Evolutionary conservation across 2,113 vertebrate genomes (phyloP), one percentile per base, ranked within the genome.

Genomic region (Cettia cetti): DNA sequence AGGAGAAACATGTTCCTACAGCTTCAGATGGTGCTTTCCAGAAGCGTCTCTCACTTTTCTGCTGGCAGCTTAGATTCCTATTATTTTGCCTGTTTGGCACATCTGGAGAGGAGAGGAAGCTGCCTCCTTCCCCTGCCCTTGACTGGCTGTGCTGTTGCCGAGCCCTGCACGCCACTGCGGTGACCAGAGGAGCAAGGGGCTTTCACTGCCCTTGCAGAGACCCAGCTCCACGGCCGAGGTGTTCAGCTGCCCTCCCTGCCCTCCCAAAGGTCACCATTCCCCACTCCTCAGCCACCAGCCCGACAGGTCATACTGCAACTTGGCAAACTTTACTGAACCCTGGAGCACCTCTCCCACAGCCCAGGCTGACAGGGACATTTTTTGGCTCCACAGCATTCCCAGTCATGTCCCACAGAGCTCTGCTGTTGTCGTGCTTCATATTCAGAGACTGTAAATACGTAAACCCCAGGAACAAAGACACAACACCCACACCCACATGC

Each of bases 1-100:
- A 95, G 90, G 94, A 86, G 56, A 82, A 85, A 90, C 65, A 5
- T 63, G 96, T 96, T 91, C 61, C 70, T 87, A 82, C 96, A 90
- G 87, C 78, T 87, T 90, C 54, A 82, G 61, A 31, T 1, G 20
- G 84, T 90, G 84, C 61, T 91, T 93, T 95, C 90, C 92, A 91
- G 82, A 94, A 79, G 5, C 20, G 4, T 57, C 44, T 89, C 35
- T 86, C 63, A 65, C 22, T 93, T 71, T 79, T 42, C 49, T 94
- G 56, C 24, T 72, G 74, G 49, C 78, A 69, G 28, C 35, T 56
- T 13, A 40, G 27, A 47, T 37, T 87, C 70, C 52, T 63, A 15
- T 54, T 75, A 24, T 66, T 94, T 66, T 89, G 52, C n/a, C 81
- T 54, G 54, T 82, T 60, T 45, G 39, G 33, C 91, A 59, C 44